Percentiles rank a stretch among this genome's conserved stretches.
phyloP scores from a whole-genome alignment of 2,797 vertebrate species.

The Yasuhikotakia modesta region DNA sequence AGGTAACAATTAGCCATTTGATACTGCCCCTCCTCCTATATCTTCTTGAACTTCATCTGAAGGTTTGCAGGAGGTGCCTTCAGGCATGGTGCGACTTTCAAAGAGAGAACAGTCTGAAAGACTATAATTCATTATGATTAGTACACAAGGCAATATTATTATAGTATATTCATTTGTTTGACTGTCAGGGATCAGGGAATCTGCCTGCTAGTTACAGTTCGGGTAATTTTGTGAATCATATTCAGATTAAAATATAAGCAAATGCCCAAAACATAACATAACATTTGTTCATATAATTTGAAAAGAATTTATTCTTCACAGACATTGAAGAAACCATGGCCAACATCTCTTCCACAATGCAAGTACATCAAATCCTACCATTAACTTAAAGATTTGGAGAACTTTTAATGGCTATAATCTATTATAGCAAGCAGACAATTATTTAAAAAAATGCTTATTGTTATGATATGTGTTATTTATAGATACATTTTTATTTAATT shows the following conservation, averaged over 20 bases:
- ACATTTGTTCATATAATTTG: too few relatives aligned
- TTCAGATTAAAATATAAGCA: neutral
- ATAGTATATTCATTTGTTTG: neutral
- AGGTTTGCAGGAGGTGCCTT: neutral
- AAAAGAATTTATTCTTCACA: too few relatives aligned
- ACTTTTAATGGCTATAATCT: too few relatives aligned
- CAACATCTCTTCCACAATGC: too few relatives aligned
- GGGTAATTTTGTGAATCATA: neutral
- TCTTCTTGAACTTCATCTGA: neutral
- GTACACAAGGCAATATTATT: neutral
- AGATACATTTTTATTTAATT: too few relatives aligned
- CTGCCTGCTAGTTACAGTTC: slow-evolving; percentile 22
- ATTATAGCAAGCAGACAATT: too few relatives aligned
- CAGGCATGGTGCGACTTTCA: neutral
- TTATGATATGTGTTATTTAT: too few relatives aligned
- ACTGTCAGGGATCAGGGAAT: slow-evolving; percentile 4
- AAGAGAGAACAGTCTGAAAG: neutral
- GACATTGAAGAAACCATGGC: too few relatives aligned
- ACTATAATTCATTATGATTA: neutral
- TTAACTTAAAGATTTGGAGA: too few relatives aligned
- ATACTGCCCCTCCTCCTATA: neutral
- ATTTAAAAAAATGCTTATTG: too few relatives aligned
- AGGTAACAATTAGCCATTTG: neutral
- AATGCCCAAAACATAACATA: neutral
- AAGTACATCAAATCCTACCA: too few relatives aligned